A percentile compares a stretch with the other conserved stretches of the same genome.
These are phyloP conservation scores for Actenoides lindsayi DNA, from an alignment of 2,113 vertebrate genomes.

Conservation along the genomic window DNA sequence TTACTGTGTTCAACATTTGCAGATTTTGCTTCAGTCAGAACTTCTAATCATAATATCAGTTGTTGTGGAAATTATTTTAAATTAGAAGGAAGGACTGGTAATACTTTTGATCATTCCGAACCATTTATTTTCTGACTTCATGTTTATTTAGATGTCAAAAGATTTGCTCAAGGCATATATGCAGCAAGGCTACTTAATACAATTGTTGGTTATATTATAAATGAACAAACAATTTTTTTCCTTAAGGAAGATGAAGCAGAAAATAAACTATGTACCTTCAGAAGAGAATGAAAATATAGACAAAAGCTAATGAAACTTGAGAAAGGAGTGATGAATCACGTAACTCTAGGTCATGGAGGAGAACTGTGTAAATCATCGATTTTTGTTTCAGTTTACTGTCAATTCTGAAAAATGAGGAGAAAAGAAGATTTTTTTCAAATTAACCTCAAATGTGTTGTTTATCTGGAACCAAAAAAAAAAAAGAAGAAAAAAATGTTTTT, in stretches of 20 bases:
- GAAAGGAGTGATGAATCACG: slow-evolving; percentile 1
- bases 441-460: neutral
- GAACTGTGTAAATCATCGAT: neutral
- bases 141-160: neutral
- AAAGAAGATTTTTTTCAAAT: neutral
- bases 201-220: neutral
- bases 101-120: neutral
- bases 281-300: neutral
- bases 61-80: slow-evolving; percentile 9
- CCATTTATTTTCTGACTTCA: neutral
- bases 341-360: neutral
- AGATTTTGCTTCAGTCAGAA: neutral
- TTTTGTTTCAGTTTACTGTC: neutral
- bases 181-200: neutral
- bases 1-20: neutral
- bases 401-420: neutral
- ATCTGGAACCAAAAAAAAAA: neutral
- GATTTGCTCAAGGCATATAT: neutral
- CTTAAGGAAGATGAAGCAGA: neutral
- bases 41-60: neutral
- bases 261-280: neutral
- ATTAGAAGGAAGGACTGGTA: neutral
- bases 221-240: neutral
- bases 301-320: neutral
- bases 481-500: neutral